A percentile compares a stretch with the other conserved stretches of the same genome.
These are phyloP conservation scores for Micropoecilia bifurca DNA, from an alignment of 2,797 vertebrate species.

Conservation along the genomic window DNA sequence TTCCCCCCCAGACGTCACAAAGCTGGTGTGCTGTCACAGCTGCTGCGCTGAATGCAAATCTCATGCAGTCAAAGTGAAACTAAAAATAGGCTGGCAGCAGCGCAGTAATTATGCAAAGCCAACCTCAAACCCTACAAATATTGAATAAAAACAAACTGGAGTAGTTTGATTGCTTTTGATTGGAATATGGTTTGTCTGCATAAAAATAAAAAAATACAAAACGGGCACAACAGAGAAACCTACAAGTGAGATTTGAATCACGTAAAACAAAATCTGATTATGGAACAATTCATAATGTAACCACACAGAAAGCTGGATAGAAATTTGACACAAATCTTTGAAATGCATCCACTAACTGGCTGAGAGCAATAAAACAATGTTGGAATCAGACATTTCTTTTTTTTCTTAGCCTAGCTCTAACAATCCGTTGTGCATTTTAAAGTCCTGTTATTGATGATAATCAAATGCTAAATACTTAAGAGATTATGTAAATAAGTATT, in stretches of 20 bases:
- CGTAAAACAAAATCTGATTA: not conserved
- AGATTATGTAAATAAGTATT: too few species aligned
- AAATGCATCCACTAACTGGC: not conserved
- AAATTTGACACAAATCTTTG: not conserved
- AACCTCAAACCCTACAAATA: not conserved
- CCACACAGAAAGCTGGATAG: not conserved
- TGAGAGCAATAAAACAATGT: too few species aligned
- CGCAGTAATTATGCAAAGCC: conserved; percentile 12
- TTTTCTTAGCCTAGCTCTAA: too few species aligned
- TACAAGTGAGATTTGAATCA: not conserved
- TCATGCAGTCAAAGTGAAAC: conserved; percentile 10
- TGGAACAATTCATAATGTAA: not conserved
- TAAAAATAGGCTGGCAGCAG: conserved; percentile 5
- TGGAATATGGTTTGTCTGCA: not conserved
- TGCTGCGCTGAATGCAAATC: conserved; percentile 18
- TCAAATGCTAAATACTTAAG: too few species aligned
- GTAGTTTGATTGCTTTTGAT: not conserved
- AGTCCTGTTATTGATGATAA: too few species aligned
- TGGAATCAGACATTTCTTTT: not conserved
- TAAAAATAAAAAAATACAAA: not conserved
- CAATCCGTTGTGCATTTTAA: too few species aligned
- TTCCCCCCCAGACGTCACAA: not conserved
- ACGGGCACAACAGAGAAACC: not conserved
- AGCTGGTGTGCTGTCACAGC: not conserved
- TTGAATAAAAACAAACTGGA: not conserved